Conservation (phyloP, 2,113 vertebrate species). For the Erinaceus europaeus region DNA sequence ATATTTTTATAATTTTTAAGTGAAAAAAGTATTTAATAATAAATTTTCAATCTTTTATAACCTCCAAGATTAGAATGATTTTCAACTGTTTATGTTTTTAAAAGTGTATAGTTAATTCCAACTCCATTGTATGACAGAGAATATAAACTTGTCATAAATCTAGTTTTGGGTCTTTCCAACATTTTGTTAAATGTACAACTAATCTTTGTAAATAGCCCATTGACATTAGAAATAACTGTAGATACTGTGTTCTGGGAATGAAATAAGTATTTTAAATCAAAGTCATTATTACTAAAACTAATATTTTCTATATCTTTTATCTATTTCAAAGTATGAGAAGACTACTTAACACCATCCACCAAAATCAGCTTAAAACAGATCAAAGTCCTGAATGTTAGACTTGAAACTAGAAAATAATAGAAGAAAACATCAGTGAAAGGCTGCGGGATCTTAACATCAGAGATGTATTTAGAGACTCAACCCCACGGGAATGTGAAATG, state of each 20-base stretch:
- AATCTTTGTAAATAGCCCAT: not conserved
- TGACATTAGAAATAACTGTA: not conserved
- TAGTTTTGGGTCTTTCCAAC: not conserved
- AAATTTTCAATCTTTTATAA: not conserved
- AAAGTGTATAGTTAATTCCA: not conserved
- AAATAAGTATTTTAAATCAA: constrained; percentile 12
- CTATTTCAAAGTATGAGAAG: not conserved
- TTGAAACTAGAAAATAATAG: no score
- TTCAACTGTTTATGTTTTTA: not conserved
- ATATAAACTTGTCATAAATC: not conserved
- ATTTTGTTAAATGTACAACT: constrained; percentile 9
- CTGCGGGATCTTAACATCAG: no score
- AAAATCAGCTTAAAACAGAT: no score
- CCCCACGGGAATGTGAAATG: no score
- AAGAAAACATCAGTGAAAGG: no score
- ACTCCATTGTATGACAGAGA: not conserved
- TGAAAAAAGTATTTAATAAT: no score
- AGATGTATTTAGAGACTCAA: no score
- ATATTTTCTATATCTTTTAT: constrained; percentile 8
- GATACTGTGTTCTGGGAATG: not conserved
- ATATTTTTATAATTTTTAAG: not conserved
- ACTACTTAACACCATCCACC: not conserved
- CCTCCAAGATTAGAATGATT: not conserved
- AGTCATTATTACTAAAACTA: not conserved
- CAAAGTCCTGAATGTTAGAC: no score